Conservation (phyloP, 1,140 invertebrate genomes). For the Drosophila nigromelanica region DNA sequence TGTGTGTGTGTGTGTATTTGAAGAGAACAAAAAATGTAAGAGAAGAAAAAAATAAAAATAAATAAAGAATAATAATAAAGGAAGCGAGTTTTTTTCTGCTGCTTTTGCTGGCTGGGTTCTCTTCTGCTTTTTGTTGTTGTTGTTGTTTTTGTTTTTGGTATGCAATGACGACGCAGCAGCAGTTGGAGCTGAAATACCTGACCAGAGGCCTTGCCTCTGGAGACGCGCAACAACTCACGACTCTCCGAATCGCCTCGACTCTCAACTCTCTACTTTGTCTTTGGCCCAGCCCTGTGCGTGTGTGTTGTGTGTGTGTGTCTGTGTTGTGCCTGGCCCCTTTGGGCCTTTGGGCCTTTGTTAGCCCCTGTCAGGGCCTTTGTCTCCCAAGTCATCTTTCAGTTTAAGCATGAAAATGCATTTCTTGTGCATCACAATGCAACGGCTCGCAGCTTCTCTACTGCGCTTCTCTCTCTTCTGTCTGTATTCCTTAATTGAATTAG, state of each 20-base stretch:
- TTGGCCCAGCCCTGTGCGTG: conserved; percentile 32
- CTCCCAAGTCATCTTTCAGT: conserved; percentile 52
- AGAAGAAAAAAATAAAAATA: conserved; percentile 34
- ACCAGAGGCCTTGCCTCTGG: conserved; percentile 31
- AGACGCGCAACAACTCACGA: conserved; percentile 15
- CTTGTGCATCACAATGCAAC: conserved; percentile 21
- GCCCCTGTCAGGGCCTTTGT: conserved; percentile 29
- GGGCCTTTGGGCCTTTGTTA: conserved; percentile 21
- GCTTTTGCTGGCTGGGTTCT: conserved; percentile 22
- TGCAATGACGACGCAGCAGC: conserved; percentile 29
- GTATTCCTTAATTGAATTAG: conserved; percentile 57
- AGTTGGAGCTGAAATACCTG: conserved; percentile 51
- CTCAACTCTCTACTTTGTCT: conserved; percentile 15
- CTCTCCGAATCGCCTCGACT: neutral
- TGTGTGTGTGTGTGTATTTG: too few species aligned
- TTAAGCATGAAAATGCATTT: conserved; percentile 67
- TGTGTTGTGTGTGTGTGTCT: conserved; percentile 27
- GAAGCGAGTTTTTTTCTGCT: conserved; percentile 62
- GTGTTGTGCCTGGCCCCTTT: conserved; percentile 28
- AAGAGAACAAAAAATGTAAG: too few species aligned
- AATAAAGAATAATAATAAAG: conserved; percentile 65
- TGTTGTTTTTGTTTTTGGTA: conserved; percentile 23
- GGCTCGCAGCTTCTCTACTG: neutral
- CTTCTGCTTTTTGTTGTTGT: conserved; percentile 1
- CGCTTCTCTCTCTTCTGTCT: neutral